phyloP scores from a whole-genome alignment of 2,888 invertebrate genomes.

The Matsumyia berberina region DNA sequence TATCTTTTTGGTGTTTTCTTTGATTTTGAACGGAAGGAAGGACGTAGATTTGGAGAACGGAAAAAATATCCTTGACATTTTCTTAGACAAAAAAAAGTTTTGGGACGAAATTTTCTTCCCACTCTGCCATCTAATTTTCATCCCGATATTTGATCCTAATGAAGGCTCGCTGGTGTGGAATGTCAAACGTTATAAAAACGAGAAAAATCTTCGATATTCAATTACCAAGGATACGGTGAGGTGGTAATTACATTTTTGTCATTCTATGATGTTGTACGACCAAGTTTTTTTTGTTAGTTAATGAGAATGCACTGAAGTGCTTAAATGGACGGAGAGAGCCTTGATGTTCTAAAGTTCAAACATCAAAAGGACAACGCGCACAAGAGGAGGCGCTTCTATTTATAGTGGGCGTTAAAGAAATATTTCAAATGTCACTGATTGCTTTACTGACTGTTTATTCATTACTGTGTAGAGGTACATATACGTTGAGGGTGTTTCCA shows the following conservation, averaged over 20 bases:
- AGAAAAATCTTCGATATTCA: conserved; percentile 44
- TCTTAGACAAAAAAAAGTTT: conserved; percentile 43
- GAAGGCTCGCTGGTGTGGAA: conserved; percentile 17
- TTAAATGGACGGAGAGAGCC: not conserved
- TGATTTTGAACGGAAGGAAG: conserved; percentile 30
- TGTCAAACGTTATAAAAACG: conserved; percentile 11
- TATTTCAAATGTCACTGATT: not conserved
- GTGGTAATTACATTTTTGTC: conserved; percentile 55
- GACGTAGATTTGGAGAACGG: not conserved
- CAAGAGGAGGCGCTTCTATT: not conserved
- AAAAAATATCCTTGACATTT: conserved; percentile 38
- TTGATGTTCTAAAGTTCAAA: not conserved
- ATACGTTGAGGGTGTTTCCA: not conserved
- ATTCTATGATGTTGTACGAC: not conserved
- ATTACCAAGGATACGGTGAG: conserved; percentile 46
- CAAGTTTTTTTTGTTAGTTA: not conserved
- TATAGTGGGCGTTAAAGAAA: not conserved
- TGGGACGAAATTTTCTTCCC: not conserved
- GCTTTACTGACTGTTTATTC: not conserved
- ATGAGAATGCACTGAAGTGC: conserved; percentile 38
- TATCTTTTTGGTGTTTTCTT: conserved; percentile 19
- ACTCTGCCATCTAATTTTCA: conserved; percentile 22
- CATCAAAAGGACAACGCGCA: conserved; percentile 1
- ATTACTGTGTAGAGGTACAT: not conserved
- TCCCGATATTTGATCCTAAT: conserved; percentile 51